Evolutionary conservation across 2,797 vertebrate genomes (phyloP).

Genomic region (Semaprochilodus insignis): DNA sequence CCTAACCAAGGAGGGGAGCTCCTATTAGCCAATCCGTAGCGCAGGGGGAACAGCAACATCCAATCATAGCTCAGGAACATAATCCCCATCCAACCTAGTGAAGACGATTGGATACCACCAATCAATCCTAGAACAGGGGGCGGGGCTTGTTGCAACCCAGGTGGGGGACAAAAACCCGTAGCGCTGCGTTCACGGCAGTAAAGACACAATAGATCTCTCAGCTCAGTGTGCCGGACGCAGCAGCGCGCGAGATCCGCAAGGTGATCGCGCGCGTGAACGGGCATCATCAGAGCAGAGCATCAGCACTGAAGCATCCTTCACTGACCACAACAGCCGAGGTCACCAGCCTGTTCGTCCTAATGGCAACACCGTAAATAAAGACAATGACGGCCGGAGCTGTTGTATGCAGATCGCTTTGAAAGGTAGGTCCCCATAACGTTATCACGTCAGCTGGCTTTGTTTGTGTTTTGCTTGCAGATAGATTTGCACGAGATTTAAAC

Average conservation of each 20-base stretch:
- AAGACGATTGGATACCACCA: background rate
- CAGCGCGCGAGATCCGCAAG: conserved; percentile 4
- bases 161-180: background rate
- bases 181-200: conserved; percentile 32
- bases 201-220: conserved; percentile 72
- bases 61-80: background rate
- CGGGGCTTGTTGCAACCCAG: background rate
- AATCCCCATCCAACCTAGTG: background rate
- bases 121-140: background rate
- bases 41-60: background rate
- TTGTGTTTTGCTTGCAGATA: background rate
- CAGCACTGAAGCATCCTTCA: conserved; percentile 6
- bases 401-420: conserved; percentile 52
- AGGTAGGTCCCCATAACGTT: conserved; percentile 55
- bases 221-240: conserved; percentile 25
- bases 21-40: background rate
- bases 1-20: background rate
- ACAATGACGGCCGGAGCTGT: conserved; percentile 58
- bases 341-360: background rate
- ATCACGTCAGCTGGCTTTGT: background rate
- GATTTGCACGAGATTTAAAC: background rate
- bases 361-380: conserved; percentile 16
- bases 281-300: background rate
- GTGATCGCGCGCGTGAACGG: background rate
- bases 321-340: background rate